Percentiles rank a stretch among this genome's conserved stretches.
Evolutionary conservation across 1,140 invertebrate genomes (phyloP).

Genomic region (Aculops lycopersici): DNA sequence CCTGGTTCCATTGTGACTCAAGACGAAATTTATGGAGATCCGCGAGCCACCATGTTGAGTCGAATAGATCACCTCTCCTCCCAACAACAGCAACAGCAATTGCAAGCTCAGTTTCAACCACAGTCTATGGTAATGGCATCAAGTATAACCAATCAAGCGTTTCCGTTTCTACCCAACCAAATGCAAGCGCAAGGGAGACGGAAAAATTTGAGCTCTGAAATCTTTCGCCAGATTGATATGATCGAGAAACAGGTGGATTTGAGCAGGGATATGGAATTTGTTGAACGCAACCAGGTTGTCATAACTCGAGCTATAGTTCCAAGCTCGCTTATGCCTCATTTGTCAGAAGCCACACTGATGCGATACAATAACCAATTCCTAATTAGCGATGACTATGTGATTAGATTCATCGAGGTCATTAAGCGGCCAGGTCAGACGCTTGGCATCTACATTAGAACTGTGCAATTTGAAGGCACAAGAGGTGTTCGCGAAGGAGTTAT

Average conservation of each 20-base stretch:
- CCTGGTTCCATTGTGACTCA: too few relatives aligned
- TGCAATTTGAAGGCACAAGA: too few relatives aligned
- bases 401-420: conserved; percentile 89
- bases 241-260: conserved; percentile 75
- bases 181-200: too few relatives aligned
- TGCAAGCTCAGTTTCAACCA: too few relatives aligned
- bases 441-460: conserved; percentile 80
- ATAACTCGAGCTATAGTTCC: conserved; percentile 25
- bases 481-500: conserved; percentile 87
- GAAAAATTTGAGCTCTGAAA: too few relatives aligned
- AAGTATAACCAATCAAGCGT: too few relatives aligned
- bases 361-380: conserved; percentile 6
- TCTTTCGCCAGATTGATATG: conserved; percentile 77
- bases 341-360: conserved; percentile 27
- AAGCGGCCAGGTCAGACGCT: conserved; percentile 92
- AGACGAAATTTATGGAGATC: too few relatives aligned
- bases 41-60: too few relatives aligned
- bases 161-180: too few relatives aligned
- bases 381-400: conserved; percentile 16
- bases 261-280: conserved; percentile 74
- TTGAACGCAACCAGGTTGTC: conserved; percentile 53
- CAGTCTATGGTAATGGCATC: too few relatives aligned
- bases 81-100: too few relatives aligned
- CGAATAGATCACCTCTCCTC: too few relatives aligned
- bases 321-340: conserved; percentile 24